Evolutionary conservation across 2,113 vertebrate species (phyloP).

Genomic region (Gadus chalcogrammus): DNA sequence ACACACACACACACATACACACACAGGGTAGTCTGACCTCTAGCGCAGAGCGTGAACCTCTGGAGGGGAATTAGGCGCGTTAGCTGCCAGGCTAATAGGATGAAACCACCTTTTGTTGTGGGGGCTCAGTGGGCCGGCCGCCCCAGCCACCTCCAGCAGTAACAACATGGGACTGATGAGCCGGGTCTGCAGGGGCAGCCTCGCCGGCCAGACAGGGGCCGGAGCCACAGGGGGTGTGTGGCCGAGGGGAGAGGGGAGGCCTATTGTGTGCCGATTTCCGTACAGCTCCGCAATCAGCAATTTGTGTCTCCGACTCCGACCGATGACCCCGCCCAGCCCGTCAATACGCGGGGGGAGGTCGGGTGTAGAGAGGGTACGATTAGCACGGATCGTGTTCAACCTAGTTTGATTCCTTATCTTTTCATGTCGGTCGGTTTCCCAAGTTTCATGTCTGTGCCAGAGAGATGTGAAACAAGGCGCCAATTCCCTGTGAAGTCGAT

Average conservation of each 20-base stretch:
- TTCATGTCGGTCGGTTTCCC: no score
- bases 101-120: constrained; percentile 50
- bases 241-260: neutral
- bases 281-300: constrained; percentile 48
- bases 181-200: constrained; percentile 32
- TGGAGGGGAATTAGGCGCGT: constrained; percentile 38
- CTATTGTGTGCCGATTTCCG: constrained; percentile 35
- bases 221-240: constrained; percentile 1
- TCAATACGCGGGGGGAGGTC: no score
- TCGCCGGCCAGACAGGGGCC: neutral
- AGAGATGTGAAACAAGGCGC: no score
- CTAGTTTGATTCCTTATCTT: no score
- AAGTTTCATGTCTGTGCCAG: no score
- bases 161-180: constrained; percentile 46
- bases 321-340: no score
- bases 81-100: constrained; percentile 38
- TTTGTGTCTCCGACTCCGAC: constrained; percentile 23
- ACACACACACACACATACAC: constrained; percentile 1
- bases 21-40: neutral
- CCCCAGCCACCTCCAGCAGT: constrained; percentile 41
- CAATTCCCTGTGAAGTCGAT: neutral
- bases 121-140: constrained; percentile 27
- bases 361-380: no score
- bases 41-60: neutral
- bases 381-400: no score